phyloP scores from a whole-genome alignment of 2,113 vertebrate species.

The Rhinoptilus africanus region DNA sequence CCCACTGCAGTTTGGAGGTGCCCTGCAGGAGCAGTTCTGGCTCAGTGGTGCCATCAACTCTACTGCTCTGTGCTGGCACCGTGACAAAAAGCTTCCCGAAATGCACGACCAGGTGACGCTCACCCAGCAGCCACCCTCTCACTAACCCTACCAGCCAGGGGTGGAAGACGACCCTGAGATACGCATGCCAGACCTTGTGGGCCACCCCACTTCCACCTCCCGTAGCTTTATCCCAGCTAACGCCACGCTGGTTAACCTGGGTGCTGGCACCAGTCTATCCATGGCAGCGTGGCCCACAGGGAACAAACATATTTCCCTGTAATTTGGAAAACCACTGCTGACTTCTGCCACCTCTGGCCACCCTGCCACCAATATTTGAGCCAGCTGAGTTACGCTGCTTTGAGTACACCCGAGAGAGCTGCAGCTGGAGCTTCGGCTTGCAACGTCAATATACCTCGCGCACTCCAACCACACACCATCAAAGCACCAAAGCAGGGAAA shows the following conservation, averaged over 20 bases:
- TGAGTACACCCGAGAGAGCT: not conserved
- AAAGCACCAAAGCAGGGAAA: not conserved
- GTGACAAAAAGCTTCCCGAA: not conserved
- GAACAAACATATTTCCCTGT: not conserved
- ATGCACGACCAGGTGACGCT: fast-evolving
- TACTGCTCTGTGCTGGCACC: not conserved
- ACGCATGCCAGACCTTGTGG: not conserved
- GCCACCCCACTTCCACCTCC: not conserved
- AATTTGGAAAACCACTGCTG: not conserved
- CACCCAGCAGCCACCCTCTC: not conserved
- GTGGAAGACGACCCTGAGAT: not conserved
- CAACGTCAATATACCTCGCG: not conserved
- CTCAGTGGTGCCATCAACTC: not conserved
- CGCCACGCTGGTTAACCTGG: not conserved
- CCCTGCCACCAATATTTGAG: not conserved
- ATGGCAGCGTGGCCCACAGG: not conserved
- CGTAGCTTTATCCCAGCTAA: not conserved
- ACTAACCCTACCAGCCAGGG: not conserved
- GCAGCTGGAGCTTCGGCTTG: not conserved
- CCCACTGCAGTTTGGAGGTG: not conserved
- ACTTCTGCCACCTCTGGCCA: not conserved
- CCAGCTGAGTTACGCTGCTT: not conserved
- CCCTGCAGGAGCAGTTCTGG: not conserved
- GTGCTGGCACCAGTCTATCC: not conserved
- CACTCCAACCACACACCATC: not conserved